Evolutionary conservation across 2,113 vertebrate genomes (phyloP), one percentile per base, ranked within the genome.

Genomic region (Zosterops japonicus): DNA sequence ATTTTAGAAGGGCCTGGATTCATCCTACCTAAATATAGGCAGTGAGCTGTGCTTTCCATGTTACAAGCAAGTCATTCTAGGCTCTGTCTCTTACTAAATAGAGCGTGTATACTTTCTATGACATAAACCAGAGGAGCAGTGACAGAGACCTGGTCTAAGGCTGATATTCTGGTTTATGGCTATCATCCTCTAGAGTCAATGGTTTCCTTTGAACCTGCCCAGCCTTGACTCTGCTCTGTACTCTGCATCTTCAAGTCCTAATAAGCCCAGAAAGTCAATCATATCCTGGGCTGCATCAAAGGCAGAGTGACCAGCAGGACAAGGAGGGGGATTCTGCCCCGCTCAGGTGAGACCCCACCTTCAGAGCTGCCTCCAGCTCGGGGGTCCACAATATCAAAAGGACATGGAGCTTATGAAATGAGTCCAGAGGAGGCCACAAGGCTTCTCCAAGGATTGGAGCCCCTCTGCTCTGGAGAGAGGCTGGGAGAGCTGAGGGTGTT

Each of bases 21-120:
- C 50, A 90, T 87, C 79, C 70, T 85, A 57, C 46, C 85, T 96
- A 96, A 96, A 92, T 93, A 93, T 92, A 93, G 92, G 53, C 94
- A 83, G 15, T 86, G 85, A 96, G 70, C 63, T 90, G 49, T 80
- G 90, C 82, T 95, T 88, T 92, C 92, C 67, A 17, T 9, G 14
- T 87, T 60, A 36, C 53, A 49, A 19, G n/a, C 41, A 87, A 20
- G 5, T 93, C 70, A 96, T 59, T 69, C 24, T 44, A 44, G 61
- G 74, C 61, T 94, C 74, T 49, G 29, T 39, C 36, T 60, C 6
- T 64, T 42, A 64, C 74, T 72, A 79, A 79, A 76, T 19, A 85
- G 53, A 87, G 36, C 21, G 5, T 68, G 41, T 36, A 5, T 21
- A 2, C 31, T 89, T 89, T 79, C 65, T 52, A 8, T 5, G 0